Evolutionary conservation across 2,113 vertebrate genomes (phyloP).

Genomic region (Smithornis capensis): DNA sequence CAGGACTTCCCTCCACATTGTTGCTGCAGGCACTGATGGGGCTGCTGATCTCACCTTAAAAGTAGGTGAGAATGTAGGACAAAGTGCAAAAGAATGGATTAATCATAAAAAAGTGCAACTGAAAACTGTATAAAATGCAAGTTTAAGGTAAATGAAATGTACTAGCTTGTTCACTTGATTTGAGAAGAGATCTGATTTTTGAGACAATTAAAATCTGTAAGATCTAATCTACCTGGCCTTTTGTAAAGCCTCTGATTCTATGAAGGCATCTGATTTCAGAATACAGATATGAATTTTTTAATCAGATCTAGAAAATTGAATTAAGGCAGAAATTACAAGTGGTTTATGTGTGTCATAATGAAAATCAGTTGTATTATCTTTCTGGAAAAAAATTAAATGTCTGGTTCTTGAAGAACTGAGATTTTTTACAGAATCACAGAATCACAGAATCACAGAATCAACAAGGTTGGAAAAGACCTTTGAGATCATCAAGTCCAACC

Average conservation of each 20-base stretch:
- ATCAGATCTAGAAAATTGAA: background rate
- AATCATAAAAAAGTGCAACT: background rate
- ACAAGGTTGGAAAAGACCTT: too few relatives aligned
- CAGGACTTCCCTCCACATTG: background rate
- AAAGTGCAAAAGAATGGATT: background rate
- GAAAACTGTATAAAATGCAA: background rate
- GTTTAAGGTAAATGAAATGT: background rate
- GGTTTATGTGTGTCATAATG: background rate
- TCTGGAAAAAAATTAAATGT: background rate
- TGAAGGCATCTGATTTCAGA: background rate
- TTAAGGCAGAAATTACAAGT: background rate
- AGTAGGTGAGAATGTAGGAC: accelerated
- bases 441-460: too few relatives aligned
- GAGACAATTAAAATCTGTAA: background rate
- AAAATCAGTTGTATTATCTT: background rate
- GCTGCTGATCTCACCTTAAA: background rate
- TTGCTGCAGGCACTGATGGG: background rate
- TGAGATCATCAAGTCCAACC: too few relatives aligned
- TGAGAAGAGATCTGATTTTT: background rate
- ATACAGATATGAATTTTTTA: background rate
- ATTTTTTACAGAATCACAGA: too few relatives aligned
- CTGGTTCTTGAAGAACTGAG: background rate
- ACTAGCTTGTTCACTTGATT: background rate
- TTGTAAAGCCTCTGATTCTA: background rate
- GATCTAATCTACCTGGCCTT: background rate